Evolutionary conservation across 2,797 vertebrate genomes (phyloP).

Genomic region (Diglossa cyanea): DNA sequence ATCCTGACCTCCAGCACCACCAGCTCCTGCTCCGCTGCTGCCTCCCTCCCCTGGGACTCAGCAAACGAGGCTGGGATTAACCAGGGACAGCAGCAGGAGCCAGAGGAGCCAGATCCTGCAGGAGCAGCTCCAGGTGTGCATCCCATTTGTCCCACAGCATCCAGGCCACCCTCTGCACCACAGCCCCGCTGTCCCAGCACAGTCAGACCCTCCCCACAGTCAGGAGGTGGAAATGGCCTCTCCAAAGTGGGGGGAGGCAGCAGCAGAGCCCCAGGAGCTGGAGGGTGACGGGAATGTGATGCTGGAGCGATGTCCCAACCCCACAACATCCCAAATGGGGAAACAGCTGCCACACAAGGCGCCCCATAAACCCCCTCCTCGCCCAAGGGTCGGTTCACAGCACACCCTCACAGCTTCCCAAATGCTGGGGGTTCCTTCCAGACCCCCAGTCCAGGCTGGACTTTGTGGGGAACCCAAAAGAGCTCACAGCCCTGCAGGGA

Average conservation of each 20-base stretch:
- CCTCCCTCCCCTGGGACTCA: background rate
- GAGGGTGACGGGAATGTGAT: fast-evolving
- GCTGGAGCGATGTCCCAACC: fast-evolving
- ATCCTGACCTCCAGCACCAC: fast-evolving
- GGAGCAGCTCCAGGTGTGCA: background rate
- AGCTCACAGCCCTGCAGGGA: background rate
- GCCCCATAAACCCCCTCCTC: background rate
- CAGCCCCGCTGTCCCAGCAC: fast-evolving
- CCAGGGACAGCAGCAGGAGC: background rate
- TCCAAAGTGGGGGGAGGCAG: background rate
- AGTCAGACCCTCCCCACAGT: fast-evolving
- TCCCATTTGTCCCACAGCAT: background rate
- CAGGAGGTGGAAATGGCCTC: background rate
- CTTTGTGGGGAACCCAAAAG: background rate
- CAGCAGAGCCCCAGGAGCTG: background rate
- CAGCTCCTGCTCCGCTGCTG: background rate
- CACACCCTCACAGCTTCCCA: background rate
- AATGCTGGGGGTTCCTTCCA: background rate
- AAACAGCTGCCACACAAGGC: background rate
- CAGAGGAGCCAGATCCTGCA: background rate
- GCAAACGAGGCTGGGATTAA: background rate
- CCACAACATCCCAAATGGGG: background rate
- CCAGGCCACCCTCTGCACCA: background rate
- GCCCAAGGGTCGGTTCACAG: fast-evolving
- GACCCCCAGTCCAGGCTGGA: background rate